These are phyloP conservation scores for Austrofundulus limnaeus DNA, from an alignment of 2,113 vertebrate genomes.

Conservation along the genomic window DNA sequence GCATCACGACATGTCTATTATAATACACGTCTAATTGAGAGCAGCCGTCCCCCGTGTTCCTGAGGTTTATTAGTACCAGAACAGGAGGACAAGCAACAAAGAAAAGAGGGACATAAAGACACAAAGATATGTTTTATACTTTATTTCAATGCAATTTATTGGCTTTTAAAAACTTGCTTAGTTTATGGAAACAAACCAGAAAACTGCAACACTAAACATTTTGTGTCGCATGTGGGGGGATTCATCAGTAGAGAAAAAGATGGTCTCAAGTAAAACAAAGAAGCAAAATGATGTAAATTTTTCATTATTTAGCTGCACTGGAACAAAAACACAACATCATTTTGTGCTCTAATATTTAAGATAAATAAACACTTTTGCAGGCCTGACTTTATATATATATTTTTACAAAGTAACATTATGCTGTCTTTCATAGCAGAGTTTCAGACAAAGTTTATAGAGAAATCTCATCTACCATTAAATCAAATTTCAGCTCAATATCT, in stretches of 20 bases:
- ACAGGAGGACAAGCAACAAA: background rate
- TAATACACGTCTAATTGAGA: conserved; percentile 47
- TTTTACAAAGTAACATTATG: too few relatives aligned
- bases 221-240: background rate
- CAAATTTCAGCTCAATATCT: too few relatives aligned
- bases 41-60: conserved; percentile 22
- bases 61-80: conserved; percentile 37
- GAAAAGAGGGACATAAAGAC: background rate
- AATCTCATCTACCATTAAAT: too few relatives aligned
- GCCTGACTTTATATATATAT: too few relatives aligned
- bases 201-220: too few relatives aligned
- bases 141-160: background rate
- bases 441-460: too few relatives aligned
- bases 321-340: background rate
- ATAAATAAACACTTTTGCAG: background rate
- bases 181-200: too few relatives aligned
- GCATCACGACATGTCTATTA: conserved; percentile 44
- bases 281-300: background rate
- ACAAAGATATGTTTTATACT: background rate
- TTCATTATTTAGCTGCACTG: background rate
- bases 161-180: background rate
- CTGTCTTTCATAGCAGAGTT: too few relatives aligned
- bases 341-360: background rate
- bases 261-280: background rate
- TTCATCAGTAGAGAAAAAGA: background rate